Evolutionary conservation across 2,888 invertebrate species (phyloP).

Genomic region (Chrysomela aeneicollis): DNA sequence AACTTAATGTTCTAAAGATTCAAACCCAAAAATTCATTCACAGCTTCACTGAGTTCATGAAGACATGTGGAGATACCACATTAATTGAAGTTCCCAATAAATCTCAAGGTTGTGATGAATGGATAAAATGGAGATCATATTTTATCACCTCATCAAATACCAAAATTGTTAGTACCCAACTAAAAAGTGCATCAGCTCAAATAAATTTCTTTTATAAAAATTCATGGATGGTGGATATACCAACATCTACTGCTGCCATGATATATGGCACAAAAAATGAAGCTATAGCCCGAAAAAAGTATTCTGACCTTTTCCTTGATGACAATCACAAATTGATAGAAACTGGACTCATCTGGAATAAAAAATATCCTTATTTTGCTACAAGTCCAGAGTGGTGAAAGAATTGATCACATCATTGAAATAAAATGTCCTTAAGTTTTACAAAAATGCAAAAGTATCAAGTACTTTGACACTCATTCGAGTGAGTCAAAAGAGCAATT

Average conservation of each 20-base stretch:
- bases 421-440: slow-evolving; percentile 17
- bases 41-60: too few species aligned
- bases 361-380: slow-evolving; percentile 7
- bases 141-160: background rate
- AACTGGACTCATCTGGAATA: background rate
- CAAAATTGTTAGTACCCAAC: background rate
- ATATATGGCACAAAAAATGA: background rate
- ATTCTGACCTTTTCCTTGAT: background rate
- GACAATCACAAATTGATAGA: slow-evolving; percentile 4
- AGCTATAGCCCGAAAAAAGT: slow-evolving; percentile 1
- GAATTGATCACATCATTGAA: slow-evolving; percentile 6
- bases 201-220: background rate
- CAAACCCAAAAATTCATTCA: too few species aligned
- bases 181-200: background rate
- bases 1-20: too few species aligned
- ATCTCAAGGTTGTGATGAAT: background rate
- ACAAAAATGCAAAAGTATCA: background rate
- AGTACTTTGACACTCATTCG: background rate
- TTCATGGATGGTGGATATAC: background rate
- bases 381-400: background rate
- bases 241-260: background rate
- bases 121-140: background rate
- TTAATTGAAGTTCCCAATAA: background rate
- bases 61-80: background rate
- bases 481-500: background rate